phyloP scores from a whole-genome alignment of 2,888 invertebrate species.

The Rhagium mordax region DNA sequence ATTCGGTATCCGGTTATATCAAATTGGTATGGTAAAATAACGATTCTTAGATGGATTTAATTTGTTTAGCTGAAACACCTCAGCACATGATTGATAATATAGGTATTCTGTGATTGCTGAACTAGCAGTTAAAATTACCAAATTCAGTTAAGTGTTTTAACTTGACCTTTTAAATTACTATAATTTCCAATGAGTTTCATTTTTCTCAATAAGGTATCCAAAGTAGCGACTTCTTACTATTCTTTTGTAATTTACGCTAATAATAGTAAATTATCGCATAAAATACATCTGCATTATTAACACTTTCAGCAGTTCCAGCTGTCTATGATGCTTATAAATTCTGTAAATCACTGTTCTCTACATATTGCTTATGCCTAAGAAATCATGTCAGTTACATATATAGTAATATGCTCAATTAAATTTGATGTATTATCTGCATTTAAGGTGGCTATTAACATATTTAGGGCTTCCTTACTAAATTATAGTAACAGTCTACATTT shows the following conservation, averaged over 20 bases:
- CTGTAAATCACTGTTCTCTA: neutral
- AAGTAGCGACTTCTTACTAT: neutral
- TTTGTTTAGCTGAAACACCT: neutral
- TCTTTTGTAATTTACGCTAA: neutral
- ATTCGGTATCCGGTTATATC: neutral
- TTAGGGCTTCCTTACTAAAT: neutral
- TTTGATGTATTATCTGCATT: neutral
- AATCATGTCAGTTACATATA: neutral
- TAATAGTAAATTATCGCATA: neutral
- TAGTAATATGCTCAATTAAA: neutral
- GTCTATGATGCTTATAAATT: neutral
- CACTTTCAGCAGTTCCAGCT: constrained; percentile 6
- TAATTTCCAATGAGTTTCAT: neutral
- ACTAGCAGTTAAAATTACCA: neutral
- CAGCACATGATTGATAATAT: neutral
- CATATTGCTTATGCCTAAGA: neutral
- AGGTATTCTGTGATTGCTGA: no score
- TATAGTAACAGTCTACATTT: neutral
- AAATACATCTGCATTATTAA: constrained; percentile 3
- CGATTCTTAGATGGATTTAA: neutral
- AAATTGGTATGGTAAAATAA: neutral
- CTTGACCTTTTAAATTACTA: neutral
- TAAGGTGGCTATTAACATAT: neutral
- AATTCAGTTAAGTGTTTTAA: neutral
- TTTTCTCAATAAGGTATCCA: neutral